Percentiles rank a stretch among this genome's conserved stretches.
Conservation (phyloP, 2,888 invertebrate species). For the Myopa testacea region DNA sequence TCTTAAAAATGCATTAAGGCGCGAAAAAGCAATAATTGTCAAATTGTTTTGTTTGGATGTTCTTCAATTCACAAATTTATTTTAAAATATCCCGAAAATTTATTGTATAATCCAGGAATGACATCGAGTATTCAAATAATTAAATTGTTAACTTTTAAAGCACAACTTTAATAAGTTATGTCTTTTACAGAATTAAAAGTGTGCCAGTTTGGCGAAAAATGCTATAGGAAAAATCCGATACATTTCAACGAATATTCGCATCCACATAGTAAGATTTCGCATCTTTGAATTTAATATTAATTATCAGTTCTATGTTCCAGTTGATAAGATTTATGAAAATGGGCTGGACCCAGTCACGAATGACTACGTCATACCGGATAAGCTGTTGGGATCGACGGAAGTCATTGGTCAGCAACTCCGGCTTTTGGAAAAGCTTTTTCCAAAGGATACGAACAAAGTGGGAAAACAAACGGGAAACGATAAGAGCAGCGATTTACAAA, state of each 20-base stretch:
- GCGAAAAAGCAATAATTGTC: neutral
- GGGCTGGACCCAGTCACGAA: constrained; percentile 67
- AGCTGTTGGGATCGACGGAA: constrained; percentile 70
- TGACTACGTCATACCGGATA: constrained; percentile 71
- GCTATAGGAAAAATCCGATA: constrained; percentile 85
- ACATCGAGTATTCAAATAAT: neutral
- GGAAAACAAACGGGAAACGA: neutral
- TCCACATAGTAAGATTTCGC: constrained; percentile 74
- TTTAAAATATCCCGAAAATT: neutral
- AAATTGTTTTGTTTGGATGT: neutral
- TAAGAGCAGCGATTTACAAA: constrained; percentile 1
- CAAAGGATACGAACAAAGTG: constrained; percentile 43
- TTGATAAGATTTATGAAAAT: constrained; percentile 74
- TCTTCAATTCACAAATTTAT: no score
- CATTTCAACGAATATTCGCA: constrained; percentile 87
- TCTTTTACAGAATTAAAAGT: constrained; percentile 59
- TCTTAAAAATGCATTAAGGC: no score
- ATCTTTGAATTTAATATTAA: neutral
- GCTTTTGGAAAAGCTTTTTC: constrained; percentile 67
- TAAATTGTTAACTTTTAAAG: neutral
- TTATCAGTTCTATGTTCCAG: constrained; percentile 67
- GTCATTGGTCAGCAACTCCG: constrained; percentile 75
- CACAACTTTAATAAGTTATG: neutral
- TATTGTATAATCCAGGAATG: constrained; percentile 36
- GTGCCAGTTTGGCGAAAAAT: constrained; percentile 82